Base-by-base conservation (phyloP, 35 echinoderm and acorn worm genomes). In the Ophioderma brevispina region DNA sequence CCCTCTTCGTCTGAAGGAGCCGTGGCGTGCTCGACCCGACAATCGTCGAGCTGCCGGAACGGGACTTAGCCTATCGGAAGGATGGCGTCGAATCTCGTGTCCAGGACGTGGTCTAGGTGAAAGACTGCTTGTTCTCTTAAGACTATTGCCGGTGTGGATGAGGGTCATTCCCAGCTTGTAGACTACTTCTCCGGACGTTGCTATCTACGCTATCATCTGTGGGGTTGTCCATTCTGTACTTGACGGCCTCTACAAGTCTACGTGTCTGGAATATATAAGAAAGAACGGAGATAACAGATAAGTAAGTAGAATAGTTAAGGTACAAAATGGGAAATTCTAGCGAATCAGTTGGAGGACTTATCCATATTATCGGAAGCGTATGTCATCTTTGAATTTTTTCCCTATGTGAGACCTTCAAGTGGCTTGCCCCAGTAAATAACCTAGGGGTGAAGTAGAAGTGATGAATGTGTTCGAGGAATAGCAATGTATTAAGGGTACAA, bases 51-150 rank as follows among this genome's bases (percentile, higher is more conserved):
- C 23, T 13, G 59, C 59, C n/a, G 59, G 59, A 15, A 70, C 59
- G 23, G 59, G 59, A 30, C 59, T 70, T 13, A 70, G 59, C 6
- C 59, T 8, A 70, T 70, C 59, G 28, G 59, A 70, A 25, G 59
- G 59, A 70, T 70, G 59, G 28, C 59, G 59, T 2, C 59, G 59
- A 70, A 70, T 70, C 15, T 70, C 59, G n/a, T 70, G 59, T 25
- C 59, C 59, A 70, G 59, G 59, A 4, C 59, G 59, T 25, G 59
- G 59, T 70, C 59, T 70, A 30, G 59, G 59, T 30, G 59, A 70
- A 70, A 70, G 59, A 70, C 59, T 70, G 28, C 59, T 70, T 30
- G 59, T 70, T 70, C 59, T 70, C n/a, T 70, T 70, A 30, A 70
- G 59, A 70, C 28, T 70, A 30, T 30, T 70, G 17, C 59, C 59